Evolutionary conservation across 2,797 vertebrate genomes (phyloP).

Genomic region (Denticeps clupeoides): DNA sequence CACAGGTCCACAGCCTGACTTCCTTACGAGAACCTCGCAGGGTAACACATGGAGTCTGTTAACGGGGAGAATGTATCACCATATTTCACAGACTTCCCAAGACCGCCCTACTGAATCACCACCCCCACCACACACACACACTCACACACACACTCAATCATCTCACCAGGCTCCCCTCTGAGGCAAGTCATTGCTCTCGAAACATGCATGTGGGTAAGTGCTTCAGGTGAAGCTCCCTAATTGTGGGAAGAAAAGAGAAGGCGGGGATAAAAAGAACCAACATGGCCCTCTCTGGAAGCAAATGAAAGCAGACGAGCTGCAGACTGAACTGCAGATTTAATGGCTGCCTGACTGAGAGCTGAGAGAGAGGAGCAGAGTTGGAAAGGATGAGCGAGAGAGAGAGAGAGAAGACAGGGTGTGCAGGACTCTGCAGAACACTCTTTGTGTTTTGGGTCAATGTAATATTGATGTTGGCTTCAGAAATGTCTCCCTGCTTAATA

Average conservation of each 20-base stretch:
- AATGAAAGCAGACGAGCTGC: background rate
- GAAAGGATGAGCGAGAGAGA: too few relatives aligned
- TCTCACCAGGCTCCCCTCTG: slow-evolving; percentile 3
- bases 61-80: too few relatives aligned
- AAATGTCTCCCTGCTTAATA: too few relatives aligned
- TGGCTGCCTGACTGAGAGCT: background rate
- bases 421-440: background rate
- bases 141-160: slow-evolving; percentile 11
- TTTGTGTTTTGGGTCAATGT: background rate
- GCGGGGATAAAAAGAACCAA: slow-evolving; percentile 19
- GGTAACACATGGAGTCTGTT: too few relatives aligned
- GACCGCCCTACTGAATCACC: background rate
- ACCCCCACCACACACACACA: background rate
- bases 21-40: too few relatives aligned
- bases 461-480: too few relatives aligned
- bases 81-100: background rate
- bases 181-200: slow-evolving; percentile 10
- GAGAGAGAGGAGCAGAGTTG: background rate
- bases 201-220: slow-evolving; percentile 22
- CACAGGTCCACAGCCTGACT: too few relatives aligned
- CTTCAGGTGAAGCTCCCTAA: slow-evolving; percentile 29
- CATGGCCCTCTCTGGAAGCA: background rate
- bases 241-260: slow-evolving; percentile 25
- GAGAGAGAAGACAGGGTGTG: background rate
- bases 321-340: background rate